Conservation (phyloP, 2,113 vertebrate genomes). For the Pavo muticus region DNA sequence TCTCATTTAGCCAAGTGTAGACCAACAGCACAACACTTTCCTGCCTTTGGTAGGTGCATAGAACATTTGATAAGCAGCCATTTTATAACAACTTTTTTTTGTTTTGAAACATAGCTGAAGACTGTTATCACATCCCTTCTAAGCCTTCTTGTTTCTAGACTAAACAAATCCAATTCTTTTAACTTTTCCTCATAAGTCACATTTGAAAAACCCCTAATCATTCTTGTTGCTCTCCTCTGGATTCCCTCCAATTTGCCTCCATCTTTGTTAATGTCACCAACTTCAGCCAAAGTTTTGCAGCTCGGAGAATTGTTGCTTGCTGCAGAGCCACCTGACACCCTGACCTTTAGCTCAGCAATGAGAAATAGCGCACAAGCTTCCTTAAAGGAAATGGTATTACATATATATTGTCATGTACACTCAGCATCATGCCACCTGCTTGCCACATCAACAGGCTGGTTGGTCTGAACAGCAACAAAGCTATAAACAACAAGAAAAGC, state of each 20-base stretch:
- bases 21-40: not conserved
- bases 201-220: conserved; percentile 68
- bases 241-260: conserved; percentile 57
- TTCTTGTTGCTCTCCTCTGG: conserved; percentile 63
- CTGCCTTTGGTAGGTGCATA: not conserved
- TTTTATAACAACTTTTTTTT: not conserved
- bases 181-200: conserved; percentile 63
- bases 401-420: conserved; percentile 63
- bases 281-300: conserved; percentile 63
- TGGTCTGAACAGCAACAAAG: conserved; percentile 49
- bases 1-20: too few species aligned
- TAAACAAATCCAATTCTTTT: conserved; percentile 63
- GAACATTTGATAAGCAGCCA: not conserved
- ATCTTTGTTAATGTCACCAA: conserved; percentile 71
- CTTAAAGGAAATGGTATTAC: conserved; percentile 69
- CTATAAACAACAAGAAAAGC: conserved; percentile 43
- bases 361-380: conserved; percentile 45
- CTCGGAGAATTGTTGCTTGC: conserved; percentile 58
- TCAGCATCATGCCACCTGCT: conserved; percentile 67
- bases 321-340: conserved; percentile 60
- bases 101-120: not conserved
- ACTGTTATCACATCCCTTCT: conserved; percentile 19
- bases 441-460: conserved; percentile 43
- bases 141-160: conserved; percentile 40
- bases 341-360: conserved; percentile 69